A percentile compares a stretch with the other conserved stretches of the same genome.
Conservation (phyloP, 2,113 vertebrate genomes). For the Mormyrus lacerda region DNA sequence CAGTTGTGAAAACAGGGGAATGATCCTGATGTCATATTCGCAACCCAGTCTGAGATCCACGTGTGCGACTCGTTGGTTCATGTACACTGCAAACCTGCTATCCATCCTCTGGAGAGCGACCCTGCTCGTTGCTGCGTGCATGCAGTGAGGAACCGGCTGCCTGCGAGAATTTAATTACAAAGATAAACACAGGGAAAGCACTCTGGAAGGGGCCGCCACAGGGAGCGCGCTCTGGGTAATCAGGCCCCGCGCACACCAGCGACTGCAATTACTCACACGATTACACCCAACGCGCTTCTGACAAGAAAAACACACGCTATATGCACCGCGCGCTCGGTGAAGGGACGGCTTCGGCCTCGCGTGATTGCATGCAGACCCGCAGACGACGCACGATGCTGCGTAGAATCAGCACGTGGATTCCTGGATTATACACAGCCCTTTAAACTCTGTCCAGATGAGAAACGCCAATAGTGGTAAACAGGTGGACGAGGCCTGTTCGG, state of each 20-base stretch:
- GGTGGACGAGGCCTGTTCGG: not conserved
- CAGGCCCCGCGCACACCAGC: conserved; percentile 27
- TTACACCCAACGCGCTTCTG: conserved; percentile 53
- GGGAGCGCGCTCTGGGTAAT: conserved; percentile 45
- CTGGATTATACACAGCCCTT: not conserved
- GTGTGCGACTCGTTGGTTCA: not conserved
- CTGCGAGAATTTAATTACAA: conserved; percentile 55
- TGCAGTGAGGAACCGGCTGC: conserved; percentile 28
- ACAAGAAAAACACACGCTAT: conserved; percentile 46
- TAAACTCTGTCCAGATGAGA: not conserved
- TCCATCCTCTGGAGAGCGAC: not conserved
- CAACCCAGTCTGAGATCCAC: not conserved
- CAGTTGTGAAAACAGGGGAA: not conserved
- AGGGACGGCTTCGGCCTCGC: conserved; percentile 42
- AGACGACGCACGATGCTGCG: not conserved
- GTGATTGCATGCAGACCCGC: conserved; percentile 34
- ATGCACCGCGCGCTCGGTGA: conserved; percentile 40
- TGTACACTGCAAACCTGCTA: not conserved
- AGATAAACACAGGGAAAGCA: conserved; percentile 54
- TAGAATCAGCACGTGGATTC: not conserved
- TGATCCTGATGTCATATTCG: not conserved
- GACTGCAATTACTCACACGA: conserved; percentile 58
- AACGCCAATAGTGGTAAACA: not conserved
- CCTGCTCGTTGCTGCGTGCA: not conserved
- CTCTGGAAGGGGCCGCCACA: conserved; percentile 42